phyloP scores from a whole-genome alignment of 2,113 vertebrate species.

The Megatriorchis doriae region DNA sequence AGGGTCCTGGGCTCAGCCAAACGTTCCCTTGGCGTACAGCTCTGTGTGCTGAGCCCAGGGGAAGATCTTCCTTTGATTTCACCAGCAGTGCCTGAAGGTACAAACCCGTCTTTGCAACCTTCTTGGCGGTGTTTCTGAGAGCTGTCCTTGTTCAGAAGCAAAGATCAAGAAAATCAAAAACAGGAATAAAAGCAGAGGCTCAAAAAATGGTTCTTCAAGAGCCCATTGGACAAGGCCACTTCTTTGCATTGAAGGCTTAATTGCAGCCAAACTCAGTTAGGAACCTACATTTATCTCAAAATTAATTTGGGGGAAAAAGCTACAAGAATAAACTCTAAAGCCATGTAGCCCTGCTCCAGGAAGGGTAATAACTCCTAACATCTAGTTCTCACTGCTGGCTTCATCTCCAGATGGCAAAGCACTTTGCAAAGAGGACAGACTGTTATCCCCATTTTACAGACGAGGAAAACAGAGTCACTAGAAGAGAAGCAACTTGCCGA shows the following conservation, averaged over 20 bases:
- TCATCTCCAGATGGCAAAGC: neutral
- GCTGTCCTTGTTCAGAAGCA: neutral
- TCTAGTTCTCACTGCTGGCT: neutral
- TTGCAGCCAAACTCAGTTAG: neutral
- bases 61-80: neutral
- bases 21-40: neutral
- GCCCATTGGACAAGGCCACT: neutral
- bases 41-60: neutral
- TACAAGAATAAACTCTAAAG: neutral
- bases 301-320: neutral
- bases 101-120: neutral
- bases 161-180: neutral
- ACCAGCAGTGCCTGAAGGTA: neutral
- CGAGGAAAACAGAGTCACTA: neutral
- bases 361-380: neutral
- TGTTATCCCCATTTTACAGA: neutral
- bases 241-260: neutral
- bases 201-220: neutral
- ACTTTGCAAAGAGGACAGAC: neutral
- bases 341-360: neutral
- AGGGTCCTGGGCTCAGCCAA: neutral
- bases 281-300: neutral
- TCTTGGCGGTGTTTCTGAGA: neutral
- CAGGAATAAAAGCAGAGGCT: neutral
- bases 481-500: neutral